A percentile compares a stretch with the other conserved stretches of the same genome.
phyloP scores from a whole-genome alignment of 2,888 invertebrate species.

The Nomada ruficornis region DNA sequence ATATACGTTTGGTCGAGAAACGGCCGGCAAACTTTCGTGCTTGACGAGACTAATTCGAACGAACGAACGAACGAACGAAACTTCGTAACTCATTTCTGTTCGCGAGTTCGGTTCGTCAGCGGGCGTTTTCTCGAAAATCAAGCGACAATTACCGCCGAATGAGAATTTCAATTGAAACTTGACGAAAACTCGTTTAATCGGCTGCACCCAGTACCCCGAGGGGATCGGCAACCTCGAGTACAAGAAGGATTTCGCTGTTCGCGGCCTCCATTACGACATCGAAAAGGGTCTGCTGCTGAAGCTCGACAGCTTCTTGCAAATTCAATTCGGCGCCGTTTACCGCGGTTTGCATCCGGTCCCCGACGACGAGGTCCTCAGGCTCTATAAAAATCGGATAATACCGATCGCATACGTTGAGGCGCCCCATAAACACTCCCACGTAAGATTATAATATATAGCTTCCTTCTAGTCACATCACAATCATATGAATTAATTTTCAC shows the following conservation, averaged over 20 bases:
- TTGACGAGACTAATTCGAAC: slow-evolving; percentile 48
- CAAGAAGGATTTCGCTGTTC: slow-evolving; percentile 96
- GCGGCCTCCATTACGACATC: slow-evolving; percentile 99
- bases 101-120: slow-evolving; percentile 48
- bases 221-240: slow-evolving; percentile 93
- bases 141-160: slow-evolving; percentile 64
- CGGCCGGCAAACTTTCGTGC: slow-evolving; percentile 22
- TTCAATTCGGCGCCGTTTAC: slow-evolving; percentile 97
- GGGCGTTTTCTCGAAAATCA: slow-evolving; percentile 58
- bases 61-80: slow-evolving; percentile 38
- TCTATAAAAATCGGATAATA: slow-evolving; percentile 94
- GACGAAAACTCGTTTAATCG: slow-evolving; percentile 68
- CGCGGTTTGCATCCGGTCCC: slow-evolving; percentile 92
- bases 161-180: slow-evolving; percentile 67
- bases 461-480: no score
- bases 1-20: slow-evolving; percentile 8
- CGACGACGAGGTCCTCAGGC: slow-evolving; percentile 92
- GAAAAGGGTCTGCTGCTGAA: slow-evolving; percentile 97
- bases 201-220: slow-evolving; percentile 91
- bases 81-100: slow-evolving; percentile 54
- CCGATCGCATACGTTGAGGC: slow-evolving; percentile 95
- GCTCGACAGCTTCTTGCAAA: slow-evolving; percentile 97
- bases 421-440: slow-evolving; percentile 89
- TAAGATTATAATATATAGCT: slow-evolving; percentile 80
- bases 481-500: no score